Percentiles rank a stretch among this genome's conserved stretches.
Evolutionary conservation across 2,797 vertebrate genomes (phyloP).

Genomic region (Neosilurus hyrtlii): DNA sequence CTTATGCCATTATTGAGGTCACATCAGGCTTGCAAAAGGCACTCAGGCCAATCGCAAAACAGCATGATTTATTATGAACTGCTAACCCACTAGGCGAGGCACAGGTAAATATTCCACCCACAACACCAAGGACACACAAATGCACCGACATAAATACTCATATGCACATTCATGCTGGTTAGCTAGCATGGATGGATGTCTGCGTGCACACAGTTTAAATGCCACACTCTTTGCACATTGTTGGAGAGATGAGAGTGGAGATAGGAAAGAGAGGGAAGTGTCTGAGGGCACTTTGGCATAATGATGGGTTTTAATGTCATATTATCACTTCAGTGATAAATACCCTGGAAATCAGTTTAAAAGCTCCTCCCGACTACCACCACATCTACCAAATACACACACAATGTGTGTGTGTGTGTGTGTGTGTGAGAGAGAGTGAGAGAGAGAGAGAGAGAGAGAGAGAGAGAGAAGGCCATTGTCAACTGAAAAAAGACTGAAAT

Average conservation of each 20-base stretch:
- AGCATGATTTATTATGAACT: constrained; percentile 52
- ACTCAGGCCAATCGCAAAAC: constrained; percentile 55
- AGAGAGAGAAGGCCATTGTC: background rate
- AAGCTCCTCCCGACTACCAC: background rate
- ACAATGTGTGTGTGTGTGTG: no score
- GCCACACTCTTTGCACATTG: constrained; percentile 42
- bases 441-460: no score
- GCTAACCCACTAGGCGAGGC: constrained; percentile 38
- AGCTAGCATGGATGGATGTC: background rate
- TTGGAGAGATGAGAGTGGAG: constrained; percentile 39
- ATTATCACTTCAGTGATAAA: constrained; percentile 48
- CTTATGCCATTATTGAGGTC: constrained; percentile 54
- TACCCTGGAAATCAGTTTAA: constrained; percentile 36
- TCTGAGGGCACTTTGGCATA: constrained; percentile 23
- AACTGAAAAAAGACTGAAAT: constrained; percentile 4
- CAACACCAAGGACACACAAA: constrained; percentile 29
- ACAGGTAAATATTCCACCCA: constrained; percentile 55
- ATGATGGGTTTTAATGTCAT: constrained; percentile 47
- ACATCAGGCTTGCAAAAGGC: constrained; percentile 49
- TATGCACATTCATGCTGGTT: constrained; percentile 11
- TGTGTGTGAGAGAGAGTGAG: no score
- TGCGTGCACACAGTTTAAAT: constrained; percentile 45
- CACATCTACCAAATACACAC: constrained; percentile 2
- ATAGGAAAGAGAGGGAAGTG: constrained; percentile 23
- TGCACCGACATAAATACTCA: constrained; percentile 12